Conservation (phyloP, 2,888 invertebrate genomes). For the Icerya purchasi region DNA sequence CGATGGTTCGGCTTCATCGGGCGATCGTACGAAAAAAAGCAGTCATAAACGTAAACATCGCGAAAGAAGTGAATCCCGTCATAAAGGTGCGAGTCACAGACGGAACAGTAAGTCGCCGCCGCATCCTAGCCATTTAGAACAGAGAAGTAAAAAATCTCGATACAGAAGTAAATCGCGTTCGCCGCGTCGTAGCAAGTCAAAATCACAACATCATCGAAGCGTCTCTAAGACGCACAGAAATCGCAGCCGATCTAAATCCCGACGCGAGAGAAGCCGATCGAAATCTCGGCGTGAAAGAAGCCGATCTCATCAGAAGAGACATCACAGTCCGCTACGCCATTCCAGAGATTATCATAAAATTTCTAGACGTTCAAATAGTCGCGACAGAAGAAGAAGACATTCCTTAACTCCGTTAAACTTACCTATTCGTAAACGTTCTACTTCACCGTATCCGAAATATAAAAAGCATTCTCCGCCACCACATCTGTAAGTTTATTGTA, state of each 20-base stretch:
- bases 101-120: too few species aligned
- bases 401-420: slow-evolving; percentile 23
- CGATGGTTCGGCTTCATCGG: background rate
- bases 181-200: slow-evolving; percentile 27
- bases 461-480: slow-evolving; percentile 27
- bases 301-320: background rate
- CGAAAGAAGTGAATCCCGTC: slow-evolving; percentile 4
- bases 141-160: slow-evolving; percentile 1
- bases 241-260: background rate
- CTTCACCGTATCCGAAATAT: slow-evolving; percentile 24
- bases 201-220: slow-evolving; percentile 20
- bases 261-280: background rate
- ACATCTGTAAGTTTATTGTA: slow-evolving; percentile 23
- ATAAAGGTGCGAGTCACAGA: background rate
- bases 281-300: background rate
- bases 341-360: background rate
- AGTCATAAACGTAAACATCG: slow-evolving; percentile 12
- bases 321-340: background rate
- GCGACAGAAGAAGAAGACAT: slow-evolving; percentile 17
- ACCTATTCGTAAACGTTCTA: slow-evolving; percentile 24
- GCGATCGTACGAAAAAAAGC: slow-evolving; percentile 12
- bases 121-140: too few species aligned
- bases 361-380: slow-evolving; percentile 17
- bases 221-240: slow-evolving; percentile 5
- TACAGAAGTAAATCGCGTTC: slow-evolving; percentile 21